These are phyloP conservation scores for Etheostoma cragini DNA, from an alignment of 2,113 vertebrate species.

Conservation along the genomic window DNA sequence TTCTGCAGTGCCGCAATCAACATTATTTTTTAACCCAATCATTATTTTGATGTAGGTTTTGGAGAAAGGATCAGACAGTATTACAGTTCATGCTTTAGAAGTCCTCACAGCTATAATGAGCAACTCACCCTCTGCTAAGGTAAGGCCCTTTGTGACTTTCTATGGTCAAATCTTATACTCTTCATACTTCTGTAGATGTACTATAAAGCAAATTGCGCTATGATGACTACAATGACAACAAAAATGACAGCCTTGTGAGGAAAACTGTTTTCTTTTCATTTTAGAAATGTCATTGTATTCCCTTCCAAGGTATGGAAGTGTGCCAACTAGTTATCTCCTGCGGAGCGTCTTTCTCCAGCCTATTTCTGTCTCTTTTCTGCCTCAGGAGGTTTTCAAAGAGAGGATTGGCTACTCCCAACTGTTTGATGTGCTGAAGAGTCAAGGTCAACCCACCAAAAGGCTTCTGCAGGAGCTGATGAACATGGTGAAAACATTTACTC, in stretches of 20 bases:
- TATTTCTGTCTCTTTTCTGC: conserved; percentile 63
- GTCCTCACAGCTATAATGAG: conserved; percentile 97
- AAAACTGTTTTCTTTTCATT: conserved; percentile 37
- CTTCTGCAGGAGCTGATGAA: conserved; percentile 96
- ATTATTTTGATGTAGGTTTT: conserved; percentile 82
- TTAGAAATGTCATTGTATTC: conserved; percentile 43
- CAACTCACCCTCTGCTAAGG: conserved; percentile 94
- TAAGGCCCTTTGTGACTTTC: conserved; percentile 69
- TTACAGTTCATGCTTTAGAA: conserved; percentile 91
- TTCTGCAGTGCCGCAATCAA: conserved; percentile 13
- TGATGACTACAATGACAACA: neutral
- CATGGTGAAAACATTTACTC: conserved; percentile 87
- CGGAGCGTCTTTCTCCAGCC: conserved; percentile 50
- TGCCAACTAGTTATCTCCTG: conserved; percentile 58
- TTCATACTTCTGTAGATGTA: neutral
- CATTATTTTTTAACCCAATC: neutral
- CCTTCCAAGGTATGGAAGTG: conserved; percentile 48
- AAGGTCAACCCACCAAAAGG: conserved; percentile 91
- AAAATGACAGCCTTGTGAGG: neutral
- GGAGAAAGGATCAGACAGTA: conserved; percentile 86
- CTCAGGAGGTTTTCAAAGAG: conserved; percentile 98
- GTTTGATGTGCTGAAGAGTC: conserved; percentile 93
- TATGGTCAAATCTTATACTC: neutral
- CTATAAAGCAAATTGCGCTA: neutral
- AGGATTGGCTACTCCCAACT: conserved; percentile 95